Evolutionary conservation across 2,797 vertebrate species (phyloP).

Genomic region (Coregonus sp.): DNA sequence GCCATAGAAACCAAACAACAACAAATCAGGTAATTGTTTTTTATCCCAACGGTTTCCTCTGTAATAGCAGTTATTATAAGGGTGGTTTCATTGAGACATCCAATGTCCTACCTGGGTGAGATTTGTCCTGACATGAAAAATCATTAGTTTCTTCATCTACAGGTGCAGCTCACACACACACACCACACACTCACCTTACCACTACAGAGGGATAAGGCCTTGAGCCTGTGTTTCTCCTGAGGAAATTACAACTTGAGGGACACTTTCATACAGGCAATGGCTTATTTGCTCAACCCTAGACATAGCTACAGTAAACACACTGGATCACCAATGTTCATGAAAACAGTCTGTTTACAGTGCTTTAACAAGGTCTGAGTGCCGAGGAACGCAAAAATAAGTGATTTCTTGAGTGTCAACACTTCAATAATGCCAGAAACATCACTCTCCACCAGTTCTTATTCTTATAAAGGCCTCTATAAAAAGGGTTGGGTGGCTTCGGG

Average conservation of each 20-base stretch:
- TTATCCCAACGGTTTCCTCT: conserved; percentile 37
- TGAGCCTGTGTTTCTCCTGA: conserved; percentile 31
- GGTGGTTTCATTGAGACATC: conserved; percentile 60
- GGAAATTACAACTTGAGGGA: conserved; percentile 33
- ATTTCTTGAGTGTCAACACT: conserved; percentile 69
- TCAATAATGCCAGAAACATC: conserved; percentile 66
- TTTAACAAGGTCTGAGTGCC: conserved; percentile 66
- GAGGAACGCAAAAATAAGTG: conserved; percentile 40
- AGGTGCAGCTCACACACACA: conserved; percentile 52
- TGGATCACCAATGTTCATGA: conserved; percentile 60
- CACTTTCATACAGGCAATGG: conserved; percentile 65
- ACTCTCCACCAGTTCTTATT: conserved; percentile 60
- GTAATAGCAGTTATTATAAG: conserved; percentile 51
- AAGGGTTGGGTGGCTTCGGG: conserved; percentile 56
- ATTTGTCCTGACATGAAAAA: conserved; percentile 57
- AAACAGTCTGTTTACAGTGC: conserved; percentile 62
- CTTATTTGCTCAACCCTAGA: conserved; percentile 66
- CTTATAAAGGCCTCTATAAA: conserved; percentile 68
- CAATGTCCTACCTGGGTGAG: conserved; percentile 35
- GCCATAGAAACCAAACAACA: conserved; percentile 6
- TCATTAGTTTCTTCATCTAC: conserved; percentile 35
- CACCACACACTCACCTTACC: not conserved
- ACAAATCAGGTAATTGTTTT: conserved; percentile 42
- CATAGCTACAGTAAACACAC: conserved; percentile 56
- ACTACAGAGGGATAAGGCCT: conserved; percentile 6